phyloP scores from a whole-genome alignment of 2,888 invertebrate genomes.

The Pristionchus mayeri region DNA sequence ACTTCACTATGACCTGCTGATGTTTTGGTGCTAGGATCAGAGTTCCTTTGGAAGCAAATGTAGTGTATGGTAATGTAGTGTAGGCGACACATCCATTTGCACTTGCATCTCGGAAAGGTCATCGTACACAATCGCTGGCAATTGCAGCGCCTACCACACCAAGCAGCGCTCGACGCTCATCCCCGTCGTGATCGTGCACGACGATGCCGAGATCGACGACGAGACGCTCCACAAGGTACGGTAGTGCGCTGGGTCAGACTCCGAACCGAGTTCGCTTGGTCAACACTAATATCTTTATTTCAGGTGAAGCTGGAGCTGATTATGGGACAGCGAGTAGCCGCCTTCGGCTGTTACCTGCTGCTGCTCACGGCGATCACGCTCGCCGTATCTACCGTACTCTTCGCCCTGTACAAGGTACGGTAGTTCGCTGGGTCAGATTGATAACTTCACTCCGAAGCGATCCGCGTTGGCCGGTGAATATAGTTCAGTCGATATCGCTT shows the following conservation, averaged over 20 bases:
- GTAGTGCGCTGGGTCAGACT: neutral
- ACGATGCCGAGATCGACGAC: slow-evolving; percentile 69
- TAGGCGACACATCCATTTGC: neutral
- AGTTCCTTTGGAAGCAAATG: too few relatives aligned
- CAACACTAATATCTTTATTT: neutral
- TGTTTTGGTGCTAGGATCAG: too few relatives aligned
- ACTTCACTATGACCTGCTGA: too few relatives aligned
- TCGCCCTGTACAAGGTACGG: slow-evolving; percentile 2
- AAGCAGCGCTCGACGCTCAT: slow-evolving; percentile 67
- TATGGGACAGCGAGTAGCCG: slow-evolving; percentile 22
- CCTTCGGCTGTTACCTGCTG: slow-evolving; percentile 1
- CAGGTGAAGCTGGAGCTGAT: slow-evolving; percentile 43
- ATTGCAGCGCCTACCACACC: slow-evolving; percentile 59
- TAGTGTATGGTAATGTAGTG: neutral
- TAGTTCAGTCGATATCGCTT: neutral
- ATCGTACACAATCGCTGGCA: neutral
- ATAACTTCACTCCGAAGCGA: neutral
- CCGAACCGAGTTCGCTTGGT: too few relatives aligned
- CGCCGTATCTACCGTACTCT: neutral
- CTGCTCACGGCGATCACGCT: neutral
- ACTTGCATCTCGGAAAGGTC: neutral
- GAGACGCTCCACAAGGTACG: slow-evolving; percentile 50
- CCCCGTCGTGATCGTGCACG: slow-evolving; percentile 64
- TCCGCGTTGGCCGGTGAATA: neutral
- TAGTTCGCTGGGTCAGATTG: neutral